These are phyloP conservation scores for Tuberolachnus salignus DNA, from an alignment of 2,888 invertebrate genomes.

Conservation along the genomic window DNA sequence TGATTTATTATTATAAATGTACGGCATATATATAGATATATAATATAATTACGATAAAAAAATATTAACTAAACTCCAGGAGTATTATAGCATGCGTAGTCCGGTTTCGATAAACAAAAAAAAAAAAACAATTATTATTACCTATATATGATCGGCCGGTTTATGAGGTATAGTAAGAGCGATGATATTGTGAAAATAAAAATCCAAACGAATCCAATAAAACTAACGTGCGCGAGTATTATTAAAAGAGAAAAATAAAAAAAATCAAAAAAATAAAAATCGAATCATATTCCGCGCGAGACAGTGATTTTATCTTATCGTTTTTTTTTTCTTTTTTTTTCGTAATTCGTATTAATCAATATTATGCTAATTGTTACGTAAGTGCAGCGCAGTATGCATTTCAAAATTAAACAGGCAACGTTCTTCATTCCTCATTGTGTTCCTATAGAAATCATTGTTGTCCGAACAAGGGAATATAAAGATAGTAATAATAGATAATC, in stretches of 20 bases:
- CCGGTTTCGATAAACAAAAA: too few species aligned
- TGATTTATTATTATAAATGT: too few species aligned
- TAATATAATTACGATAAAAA: too few species aligned
- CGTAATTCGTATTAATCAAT: not conserved
- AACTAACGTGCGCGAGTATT: not conserved
- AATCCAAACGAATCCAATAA: not conserved
- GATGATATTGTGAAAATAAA: not conserved
- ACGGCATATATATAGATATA: too few species aligned
- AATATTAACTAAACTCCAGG: too few species aligned
- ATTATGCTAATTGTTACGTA: not conserved
- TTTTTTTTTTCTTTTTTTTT: too few species aligned
- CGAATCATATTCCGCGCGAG: too few species aligned
- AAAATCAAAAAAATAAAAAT: too few species aligned
- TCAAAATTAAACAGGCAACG: conserved; percentile 36
- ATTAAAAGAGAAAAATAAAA: not conserved
- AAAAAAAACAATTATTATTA: too few species aligned
- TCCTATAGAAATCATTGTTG: conserved; percentile 13
- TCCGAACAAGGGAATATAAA: conserved; percentile 18
- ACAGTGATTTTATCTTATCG: not conserved
- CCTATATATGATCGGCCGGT: too few species aligned
- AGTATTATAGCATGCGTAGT: too few species aligned
- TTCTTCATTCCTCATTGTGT: conserved; percentile 21
- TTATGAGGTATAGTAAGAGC: too few species aligned
- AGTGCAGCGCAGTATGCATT: conserved; percentile 16
- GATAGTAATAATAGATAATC: conserved; percentile 28